A percentile compares a stretch with the other conserved stretches of the same genome.
Evolutionary conservation across 2,888 invertebrate species (phyloP).

Genomic region (Pammene aurita): DNA sequence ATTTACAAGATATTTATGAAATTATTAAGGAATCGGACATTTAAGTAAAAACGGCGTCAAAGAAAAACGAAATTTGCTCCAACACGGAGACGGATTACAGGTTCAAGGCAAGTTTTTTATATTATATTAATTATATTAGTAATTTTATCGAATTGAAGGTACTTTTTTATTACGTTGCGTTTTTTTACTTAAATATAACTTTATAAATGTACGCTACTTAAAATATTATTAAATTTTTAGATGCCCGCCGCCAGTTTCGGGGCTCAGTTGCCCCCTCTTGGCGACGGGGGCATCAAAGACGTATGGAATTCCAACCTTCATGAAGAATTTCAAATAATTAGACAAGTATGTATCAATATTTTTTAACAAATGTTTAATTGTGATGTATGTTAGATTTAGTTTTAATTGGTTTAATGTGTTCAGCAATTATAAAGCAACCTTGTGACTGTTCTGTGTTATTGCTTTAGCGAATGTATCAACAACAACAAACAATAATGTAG

Average conservation of each 20-base stretch:
- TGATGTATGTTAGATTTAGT: background rate
- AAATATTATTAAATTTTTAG: slow-evolving; percentile 13
- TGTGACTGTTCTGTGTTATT: background rate
- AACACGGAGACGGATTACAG: slow-evolving; percentile 41
- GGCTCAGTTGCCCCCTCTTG: slow-evolving; percentile 75
- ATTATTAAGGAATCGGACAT: slow-evolving; percentile 8
- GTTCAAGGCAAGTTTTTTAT: slow-evolving; percentile 30
- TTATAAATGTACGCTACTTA: background rate
- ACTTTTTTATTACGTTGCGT: background rate
- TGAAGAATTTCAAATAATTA: slow-evolving; percentile 94
- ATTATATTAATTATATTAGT: too few species aligned
- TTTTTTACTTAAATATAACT: background rate
- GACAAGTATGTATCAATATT: slow-evolving; percentile 83
- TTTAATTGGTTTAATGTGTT: background rate
- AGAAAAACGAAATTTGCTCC: slow-evolving; percentile 37
- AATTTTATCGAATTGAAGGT: slow-evolving; percentile 12
- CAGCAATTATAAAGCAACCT: background rate
- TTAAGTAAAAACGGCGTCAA: slow-evolving; percentile 34
- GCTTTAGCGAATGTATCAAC: background rate
- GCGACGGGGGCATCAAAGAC: slow-evolving; percentile 95
- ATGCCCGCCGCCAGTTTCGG: slow-evolving; percentile 85
- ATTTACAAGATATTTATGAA: slow-evolving; percentile 22
- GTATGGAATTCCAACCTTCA: slow-evolving; percentile 97
- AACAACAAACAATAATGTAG: background rate
- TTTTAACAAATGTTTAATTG: background rate